A percentile compares a stretch with the other conserved stretches of the same genome.
Conservation (phyloP, 2,888 invertebrate species). For the Thysanoteuthis rhombus region DNA sequence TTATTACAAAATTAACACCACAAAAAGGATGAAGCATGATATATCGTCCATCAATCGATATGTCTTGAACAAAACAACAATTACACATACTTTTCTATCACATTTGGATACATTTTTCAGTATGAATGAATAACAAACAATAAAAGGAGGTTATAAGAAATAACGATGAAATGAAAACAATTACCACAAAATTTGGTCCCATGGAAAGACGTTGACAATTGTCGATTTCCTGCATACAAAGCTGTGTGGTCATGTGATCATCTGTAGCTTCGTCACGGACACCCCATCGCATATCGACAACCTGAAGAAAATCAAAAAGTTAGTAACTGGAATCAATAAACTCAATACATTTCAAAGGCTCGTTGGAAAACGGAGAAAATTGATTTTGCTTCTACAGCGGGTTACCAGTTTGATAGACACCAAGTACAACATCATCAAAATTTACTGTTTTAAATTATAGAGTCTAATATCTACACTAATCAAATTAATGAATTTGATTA, state of each 20-base stretch:
- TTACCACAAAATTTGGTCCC: conserved; percentile 96
- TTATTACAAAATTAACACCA: no score
- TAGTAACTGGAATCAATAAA: neutral
- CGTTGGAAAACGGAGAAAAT: neutral
- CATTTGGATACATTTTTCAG: no score
- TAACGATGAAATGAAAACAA: conserved; percentile 34
- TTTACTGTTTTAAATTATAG: no score
- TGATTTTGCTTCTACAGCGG: no score
- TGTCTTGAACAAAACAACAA: no score
- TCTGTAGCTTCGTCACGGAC: conserved; percentile 98
- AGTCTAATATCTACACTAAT: no score
- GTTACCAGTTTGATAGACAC: no score
- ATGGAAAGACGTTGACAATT: conserved; percentile 96
- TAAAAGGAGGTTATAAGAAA: neutral
- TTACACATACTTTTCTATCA: no score
- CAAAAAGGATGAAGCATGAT: no score
- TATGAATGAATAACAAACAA: neutral
- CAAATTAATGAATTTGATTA: no score
- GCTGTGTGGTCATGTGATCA: conserved; percentile 98
- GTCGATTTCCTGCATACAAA: conserved; percentile 97
- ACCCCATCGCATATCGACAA: conserved; percentile 99
- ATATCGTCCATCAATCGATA: no score
- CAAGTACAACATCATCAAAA: no score
- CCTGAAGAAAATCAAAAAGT: conserved; percentile 71
- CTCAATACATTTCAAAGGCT: neutral